Evolutionary conservation across 2,113 vertebrate species (phyloP), one percentile per base, ranked within the genome.

Genomic region (Macquaria ambigua): DNA sequence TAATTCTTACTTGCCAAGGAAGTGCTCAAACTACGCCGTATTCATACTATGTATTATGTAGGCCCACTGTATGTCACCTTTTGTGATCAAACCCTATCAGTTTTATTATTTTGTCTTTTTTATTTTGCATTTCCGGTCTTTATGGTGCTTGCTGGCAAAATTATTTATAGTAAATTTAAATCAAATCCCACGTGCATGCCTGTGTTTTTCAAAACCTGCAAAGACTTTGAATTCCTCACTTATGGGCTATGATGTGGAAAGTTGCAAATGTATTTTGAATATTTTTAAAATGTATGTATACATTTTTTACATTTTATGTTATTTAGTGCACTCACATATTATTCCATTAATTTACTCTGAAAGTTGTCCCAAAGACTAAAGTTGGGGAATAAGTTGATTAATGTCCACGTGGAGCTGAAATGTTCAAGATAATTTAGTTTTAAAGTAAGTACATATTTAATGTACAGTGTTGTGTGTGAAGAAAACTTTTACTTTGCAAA

Each of bases 11-110:
- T 43, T 21, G 1, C 6, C 14, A 41, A 62, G 9, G 8, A 16
- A 31, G 11, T 41, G n/a, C 12, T 55, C 23, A 43, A 12, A 15
- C 10, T 9, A 10, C 43, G n/a, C 18, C 31, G 14, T 1, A 2
- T 9, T 34, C 12, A 11, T 8, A 9, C 10, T 4, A n/a, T 46
- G 4, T 18, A 1, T 37, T 8, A 4, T 0, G 2, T 37, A 31
- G 28, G 28, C 28, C 28, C 28, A 34, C 3, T 34, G 34, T 34
- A 3, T 25, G 20, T 23, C 15, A 52, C 20, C 3, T 48, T 1
- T 28, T 77, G 48, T 37, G 11, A 23, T 23, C 6, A 50, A 14
- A 55, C 3, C 20, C 21, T 39, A 2, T 37, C 11, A 37, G 20
- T 3, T 43, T 0, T 68, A 37, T n/a, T 9, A 1, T 41, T 28